Evolutionary conservation across 2,797 vertebrate genomes (phyloP).

Genomic region (Sebastolobus alascanus): DNA sequence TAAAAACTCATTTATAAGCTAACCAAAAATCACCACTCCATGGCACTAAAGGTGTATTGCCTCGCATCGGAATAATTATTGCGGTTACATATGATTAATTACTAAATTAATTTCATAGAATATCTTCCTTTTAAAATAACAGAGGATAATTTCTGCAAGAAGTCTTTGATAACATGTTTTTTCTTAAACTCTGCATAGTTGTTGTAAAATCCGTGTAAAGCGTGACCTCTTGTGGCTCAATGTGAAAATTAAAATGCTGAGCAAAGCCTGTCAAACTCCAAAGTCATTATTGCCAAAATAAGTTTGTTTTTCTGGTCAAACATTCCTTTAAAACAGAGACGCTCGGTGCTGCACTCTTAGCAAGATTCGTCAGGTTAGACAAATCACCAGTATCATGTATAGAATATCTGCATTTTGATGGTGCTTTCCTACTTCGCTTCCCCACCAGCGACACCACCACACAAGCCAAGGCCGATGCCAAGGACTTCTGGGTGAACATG

Average conservation of each 20-base stretch:
- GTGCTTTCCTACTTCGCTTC: background rate
- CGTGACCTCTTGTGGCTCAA: background rate
- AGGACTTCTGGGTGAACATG: conserved; percentile 99
- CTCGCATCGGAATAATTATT: background rate
- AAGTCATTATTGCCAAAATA: background rate
- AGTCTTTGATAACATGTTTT: background rate
- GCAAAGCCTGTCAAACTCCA: background rate
- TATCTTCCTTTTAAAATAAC: background rate
- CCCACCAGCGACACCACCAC: conserved; percentile 88
- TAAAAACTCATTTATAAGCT: background rate
- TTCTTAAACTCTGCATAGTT: background rate
- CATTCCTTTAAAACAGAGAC: background rate
- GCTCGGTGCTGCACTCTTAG: background rate
- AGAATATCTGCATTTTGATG: conserved; percentile 3
- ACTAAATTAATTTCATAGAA: background rate
- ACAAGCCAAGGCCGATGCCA: conserved; percentile 88
- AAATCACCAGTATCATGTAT: background rate
- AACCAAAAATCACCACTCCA: background rate
- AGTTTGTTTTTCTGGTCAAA: background rate
- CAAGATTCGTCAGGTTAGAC: background rate
- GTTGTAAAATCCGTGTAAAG: background rate
- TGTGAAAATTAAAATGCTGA: conserved; percentile 8
- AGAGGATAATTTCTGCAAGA: background rate
- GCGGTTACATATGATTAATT: background rate
- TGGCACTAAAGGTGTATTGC: background rate